Evolutionary conservation across 2,797 vertebrate species (phyloP).

Genomic region (Dipus sagitta): DNA sequence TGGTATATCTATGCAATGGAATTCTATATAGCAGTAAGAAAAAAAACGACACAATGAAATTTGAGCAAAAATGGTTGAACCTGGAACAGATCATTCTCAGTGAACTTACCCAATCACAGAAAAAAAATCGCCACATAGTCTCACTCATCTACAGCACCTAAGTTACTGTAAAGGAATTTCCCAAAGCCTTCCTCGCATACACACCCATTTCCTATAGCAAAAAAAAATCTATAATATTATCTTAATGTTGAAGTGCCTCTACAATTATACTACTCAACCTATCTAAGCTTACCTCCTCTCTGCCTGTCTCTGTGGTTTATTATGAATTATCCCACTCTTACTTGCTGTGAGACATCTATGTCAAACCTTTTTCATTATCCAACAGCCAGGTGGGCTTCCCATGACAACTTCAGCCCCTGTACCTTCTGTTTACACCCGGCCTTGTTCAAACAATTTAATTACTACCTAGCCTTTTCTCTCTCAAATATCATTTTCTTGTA

Average conservation of each 20-base stretch:
- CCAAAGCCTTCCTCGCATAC: background rate
- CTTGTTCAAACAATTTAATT: background rate
- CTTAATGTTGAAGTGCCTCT: background rate
- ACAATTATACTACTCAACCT: background rate
- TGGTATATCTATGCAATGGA: too few species aligned
- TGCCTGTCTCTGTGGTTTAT: background rate
- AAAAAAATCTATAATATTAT: background rate
- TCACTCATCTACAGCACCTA: too few species aligned
- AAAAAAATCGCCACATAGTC: too few species aligned
- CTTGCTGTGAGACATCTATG: background rate
- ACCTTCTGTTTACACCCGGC: background rate
- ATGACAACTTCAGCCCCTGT: background rate
- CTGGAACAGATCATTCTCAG: too few species aligned
- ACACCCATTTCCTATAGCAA: background rate
- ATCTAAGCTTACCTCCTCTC: background rate
- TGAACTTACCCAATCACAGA: too few species aligned
- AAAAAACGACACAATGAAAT: too few species aligned
- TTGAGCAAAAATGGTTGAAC: too few species aligned
- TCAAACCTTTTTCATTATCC: background rate
- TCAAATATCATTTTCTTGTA: background rate
- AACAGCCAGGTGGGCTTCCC: background rate
- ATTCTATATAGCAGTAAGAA: too few species aligned
- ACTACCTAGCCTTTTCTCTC: background rate
- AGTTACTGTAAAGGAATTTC: conserved; percentile 52
- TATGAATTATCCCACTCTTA: background rate